Base-by-base conservation (phyloP, 2,797 vertebrate species). In the Gymnothorax javanicus region DNA sequence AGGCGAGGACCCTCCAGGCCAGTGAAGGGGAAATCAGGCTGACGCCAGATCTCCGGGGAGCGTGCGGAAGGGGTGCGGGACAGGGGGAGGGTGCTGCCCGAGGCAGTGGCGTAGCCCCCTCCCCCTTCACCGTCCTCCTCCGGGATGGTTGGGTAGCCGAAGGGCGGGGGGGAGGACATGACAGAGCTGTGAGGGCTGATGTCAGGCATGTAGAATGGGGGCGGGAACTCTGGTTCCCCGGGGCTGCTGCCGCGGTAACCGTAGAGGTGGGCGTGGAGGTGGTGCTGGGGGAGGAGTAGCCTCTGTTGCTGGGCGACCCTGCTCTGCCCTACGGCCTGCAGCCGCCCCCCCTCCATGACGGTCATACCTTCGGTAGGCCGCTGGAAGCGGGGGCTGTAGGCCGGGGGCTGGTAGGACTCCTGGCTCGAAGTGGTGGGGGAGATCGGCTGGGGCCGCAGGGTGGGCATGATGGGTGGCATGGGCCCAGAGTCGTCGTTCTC, bases 121-220 rank as follows among this genome's bases (percentile, higher is more conserved):
- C 91, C 94, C 92, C 94, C 92, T 94, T 98, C 98, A 90, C 97
- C 97, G 0, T 97, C 98, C 93, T 99, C 97, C 96, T 99, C 98
- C 0, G 98, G 97, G 93, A 99, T 99, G 90, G 97, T 97, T 88
- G 99, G 97, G 93, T 99, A 98, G 92, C 97, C 97, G 5, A 97
- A 99, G 94, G 98, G 95, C 87, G 98, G 98, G 56, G 96, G 95
- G 69, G 98, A 99, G 87, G 99, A 99, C 96, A 99, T 96, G 94
- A 98, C 97, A 0, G 99, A 99, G 95, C 98, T 99, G 93, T 97
- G 95, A 12, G 99, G 98, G 95, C 98, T 99, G 94, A 98, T 97
- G 94, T 99, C 98, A 64, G 98, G 98, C 98, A 99, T 98, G 95
- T 99, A 99, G 97, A 99, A 99, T 89, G 98, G 97, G 0, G 98